Conservation (phyloP, 64 coral and sea anemone species). For the Acropora yongei region DNA sequence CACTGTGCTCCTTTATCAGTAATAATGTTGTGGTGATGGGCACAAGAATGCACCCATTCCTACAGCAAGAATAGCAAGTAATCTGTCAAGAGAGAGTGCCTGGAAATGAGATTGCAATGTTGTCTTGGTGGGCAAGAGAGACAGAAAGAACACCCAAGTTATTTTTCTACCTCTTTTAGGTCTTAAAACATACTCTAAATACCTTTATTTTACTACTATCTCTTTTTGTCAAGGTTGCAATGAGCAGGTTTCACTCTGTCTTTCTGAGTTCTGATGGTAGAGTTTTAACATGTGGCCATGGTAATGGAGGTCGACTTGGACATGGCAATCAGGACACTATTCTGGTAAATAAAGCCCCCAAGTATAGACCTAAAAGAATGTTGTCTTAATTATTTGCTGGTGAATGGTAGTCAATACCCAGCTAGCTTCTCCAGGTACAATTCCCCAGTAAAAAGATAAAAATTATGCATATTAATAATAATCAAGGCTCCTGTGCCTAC, state of each 20-base stretch:
- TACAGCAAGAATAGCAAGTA: neutral
- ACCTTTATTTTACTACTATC: neutral
- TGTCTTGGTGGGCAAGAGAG: no score
- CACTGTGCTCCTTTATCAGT: neutral
- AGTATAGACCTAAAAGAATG: neutral
- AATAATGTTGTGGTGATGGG: neutral
- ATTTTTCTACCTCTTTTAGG: no score
- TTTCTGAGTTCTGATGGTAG: constrained; percentile 77
- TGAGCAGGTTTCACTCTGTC: constrained; percentile 92
- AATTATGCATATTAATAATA: no score
- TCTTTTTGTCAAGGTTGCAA: constrained; percentile 61
- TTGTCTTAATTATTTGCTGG: neutral
- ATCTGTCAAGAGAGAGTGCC: no score
- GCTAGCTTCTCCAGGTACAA: no score
- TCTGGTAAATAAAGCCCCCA: constrained; percentile 87
- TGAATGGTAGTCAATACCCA: no score
- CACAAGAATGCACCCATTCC: neutral
- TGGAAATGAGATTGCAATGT: no score
- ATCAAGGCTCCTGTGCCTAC: no score
- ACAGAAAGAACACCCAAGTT: no score
- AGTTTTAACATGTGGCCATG: constrained; percentile 94
- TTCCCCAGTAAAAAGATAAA: no score
- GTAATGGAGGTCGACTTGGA: constrained; percentile 90
- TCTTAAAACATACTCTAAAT: no score
- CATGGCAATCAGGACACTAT: constrained; percentile 90